Conservation (phyloP, 2,888 invertebrate genomes). For the Ochropleura plecta region DNA sequence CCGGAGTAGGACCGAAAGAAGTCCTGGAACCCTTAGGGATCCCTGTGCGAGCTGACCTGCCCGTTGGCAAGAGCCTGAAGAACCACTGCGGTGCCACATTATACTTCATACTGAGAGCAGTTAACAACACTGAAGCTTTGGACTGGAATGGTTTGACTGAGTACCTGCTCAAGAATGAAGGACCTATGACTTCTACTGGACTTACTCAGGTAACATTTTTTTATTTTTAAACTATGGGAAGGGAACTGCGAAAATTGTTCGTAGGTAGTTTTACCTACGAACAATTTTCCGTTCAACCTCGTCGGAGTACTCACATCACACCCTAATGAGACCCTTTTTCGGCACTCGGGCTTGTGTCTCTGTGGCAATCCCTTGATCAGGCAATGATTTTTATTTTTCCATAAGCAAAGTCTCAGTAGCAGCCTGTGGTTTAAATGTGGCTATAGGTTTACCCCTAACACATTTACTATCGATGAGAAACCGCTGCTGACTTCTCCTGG, state of each 20-base stretch:
- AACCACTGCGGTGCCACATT: conserved; percentile 92
- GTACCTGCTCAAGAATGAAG: conserved; percentile 89
- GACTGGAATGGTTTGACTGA: conserved; percentile 90
- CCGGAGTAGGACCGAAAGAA: conserved; percentile 91
- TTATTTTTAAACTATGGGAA: background rate
- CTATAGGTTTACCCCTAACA: background rate
- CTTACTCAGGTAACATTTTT: conserved; percentile 86
- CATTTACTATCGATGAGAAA: no score
- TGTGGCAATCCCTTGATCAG: background rate
- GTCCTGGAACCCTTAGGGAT: conserved; percentile 88
- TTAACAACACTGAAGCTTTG: conserved; percentile 86
- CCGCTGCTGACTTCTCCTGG: no score
- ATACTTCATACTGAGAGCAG: conserved; percentile 83
- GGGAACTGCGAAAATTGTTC: background rate
- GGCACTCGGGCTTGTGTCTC: background rate
- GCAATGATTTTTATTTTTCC: background rate
- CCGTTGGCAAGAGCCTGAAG: conserved; percentile 91
- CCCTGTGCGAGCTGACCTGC: conserved; percentile 90
- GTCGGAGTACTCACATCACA: no score
- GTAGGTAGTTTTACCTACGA: no score
- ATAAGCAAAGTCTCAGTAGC: background rate
- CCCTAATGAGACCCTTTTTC: no score
- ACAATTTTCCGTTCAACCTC: background rate
- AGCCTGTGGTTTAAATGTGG: background rate
- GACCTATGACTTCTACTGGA: conserved; percentile 92